Base-by-base conservation (phyloP, 2,113 vertebrate genomes). In the Xyrauchen texanus region DNA sequence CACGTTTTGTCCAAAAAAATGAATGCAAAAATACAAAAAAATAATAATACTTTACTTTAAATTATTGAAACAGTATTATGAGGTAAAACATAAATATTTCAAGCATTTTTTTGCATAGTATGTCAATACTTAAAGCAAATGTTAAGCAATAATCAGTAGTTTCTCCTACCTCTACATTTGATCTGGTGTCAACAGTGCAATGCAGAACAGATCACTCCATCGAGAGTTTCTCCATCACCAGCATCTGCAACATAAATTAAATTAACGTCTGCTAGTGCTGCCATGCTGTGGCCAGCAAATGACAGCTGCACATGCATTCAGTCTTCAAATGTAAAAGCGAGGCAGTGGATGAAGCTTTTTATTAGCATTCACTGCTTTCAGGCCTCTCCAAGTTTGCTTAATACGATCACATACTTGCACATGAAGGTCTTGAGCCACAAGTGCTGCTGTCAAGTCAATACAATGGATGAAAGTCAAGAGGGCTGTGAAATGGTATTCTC, bases 211-310 rank as follows among this genome's bases (percentile, higher is more conserved):
- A 34, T 34, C 21, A 34, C 21, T 34, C 21, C 21, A 34, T 34
- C 21, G 21, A 34, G 21, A 34, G 21, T 34, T 34, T 34, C n/a
- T 75, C 21, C 55, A 21, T 11, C 52, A 58, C 15, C 46, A 52
- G 34, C 58, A 60, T 13, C 2, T 6, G 47, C 5, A 58, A 21
- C 73, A 45, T 76, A 76, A 76, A 76, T 76, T 8, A 76, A 53
- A 76, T 55, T 53, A 74, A 75, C 16, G 16, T 6, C 58, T 62
- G 60, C 74, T 65, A 76, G 61, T 76, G 74, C 52, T 64, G 74
- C 49, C 64, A 11, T 65, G 44, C 74, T 7, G 15, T 3, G 45
- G 60, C 72, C 72, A 74, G n/a, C 7, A 12, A 34, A 46, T 16
- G 34, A 55, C 62, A 65, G 74, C 74, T 44, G 51, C 49, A 10